Base-by-base conservation (phyloP, 1,140 invertebrate genomes). In the Leptinotarsa lineolata region DNA sequence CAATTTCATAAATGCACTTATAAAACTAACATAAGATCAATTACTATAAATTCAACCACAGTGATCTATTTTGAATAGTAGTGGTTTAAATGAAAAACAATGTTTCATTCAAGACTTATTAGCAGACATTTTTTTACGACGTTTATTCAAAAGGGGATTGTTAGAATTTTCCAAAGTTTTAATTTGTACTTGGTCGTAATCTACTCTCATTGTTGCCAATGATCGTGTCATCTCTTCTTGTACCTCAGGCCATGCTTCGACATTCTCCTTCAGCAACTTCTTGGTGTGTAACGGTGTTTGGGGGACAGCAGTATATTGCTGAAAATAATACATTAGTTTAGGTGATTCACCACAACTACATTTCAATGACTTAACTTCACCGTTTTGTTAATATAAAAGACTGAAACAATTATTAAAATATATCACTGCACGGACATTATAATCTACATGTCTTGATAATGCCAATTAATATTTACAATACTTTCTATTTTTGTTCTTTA, bases 201-300 rank as follows among this genome's bases (percentile, higher is more conserved):
- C 96, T 1, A 98, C 95, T 68, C 97, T 88, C 97, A 99, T 99
- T 68, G 96, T 97, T 46, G 96, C 96, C 54, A 99, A 86, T 0
- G 97, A 98, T 72, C 96, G 91, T 0, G 94, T 97, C 96, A 99
- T 98, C 87, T 99, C 97, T 85, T 99, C 97, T 88, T 99, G 94
- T 16, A 99, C 96, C 83, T 99, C 97, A 3, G 93, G 92, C 97
- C 97, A 99, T 39, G 92, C 90, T 72, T 97, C 95, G 74, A 93
- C 93, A 63, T 95, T 92, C 85, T 99, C 97, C 72, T 92, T 91
- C 20, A 98, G 85, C 78, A 98, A 91, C 69, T 92, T 88, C 24
- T 94, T 90, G 2, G 96, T 97, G 84, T 95, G 92, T 2, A 99
- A 88, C 1, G 97, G 97, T 46, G 97, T 99, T 81, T 95, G 92